These are phyloP conservation scores for Hedychridium roseum DNA, from an alignment of 2,888 invertebrate species.

Conservation along the genomic window DNA sequence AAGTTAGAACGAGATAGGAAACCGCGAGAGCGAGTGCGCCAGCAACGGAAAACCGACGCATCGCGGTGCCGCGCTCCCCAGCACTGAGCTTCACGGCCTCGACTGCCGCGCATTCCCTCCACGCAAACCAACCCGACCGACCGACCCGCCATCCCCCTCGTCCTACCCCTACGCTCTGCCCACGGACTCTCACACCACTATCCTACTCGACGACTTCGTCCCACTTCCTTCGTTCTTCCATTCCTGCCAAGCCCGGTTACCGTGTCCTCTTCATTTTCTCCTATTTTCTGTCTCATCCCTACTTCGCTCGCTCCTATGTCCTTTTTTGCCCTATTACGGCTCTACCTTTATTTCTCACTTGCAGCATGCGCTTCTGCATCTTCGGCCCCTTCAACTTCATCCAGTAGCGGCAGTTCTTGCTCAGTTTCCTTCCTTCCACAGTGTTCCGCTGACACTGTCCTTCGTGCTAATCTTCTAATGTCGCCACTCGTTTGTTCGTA, in stretches of 20 bases:
- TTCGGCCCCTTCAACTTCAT: too few species aligned
- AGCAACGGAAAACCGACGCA: constrained; percentile 56
- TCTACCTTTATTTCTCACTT: too few species aligned
- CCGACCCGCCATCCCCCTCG: constrained; percentile 49
- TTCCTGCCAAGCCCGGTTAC: constrained; percentile 7
- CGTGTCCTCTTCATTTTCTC: neutral
- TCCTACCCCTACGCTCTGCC: too few species aligned
- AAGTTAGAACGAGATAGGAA: constrained; percentile 30
- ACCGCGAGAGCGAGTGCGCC: constrained; percentile 47
- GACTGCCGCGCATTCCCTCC: constrained; percentile 62
- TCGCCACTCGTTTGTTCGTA: too few species aligned
- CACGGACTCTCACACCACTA: constrained; percentile 30
- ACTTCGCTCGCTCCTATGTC: too few species aligned
- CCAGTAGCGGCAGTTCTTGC: too few species aligned
- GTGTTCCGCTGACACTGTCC: constrained; percentile 18
- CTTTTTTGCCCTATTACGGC: too few species aligned
- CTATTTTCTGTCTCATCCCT: too few species aligned
- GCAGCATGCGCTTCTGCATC: too few species aligned
- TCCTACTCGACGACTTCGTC: constrained; percentile 21
- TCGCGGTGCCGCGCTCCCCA: constrained; percentile 60
- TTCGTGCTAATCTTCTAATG: too few species aligned
- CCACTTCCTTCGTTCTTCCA: constrained; percentile 20
- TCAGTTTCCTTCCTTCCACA: constrained; percentile 16
- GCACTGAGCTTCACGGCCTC: constrained; percentile 64
- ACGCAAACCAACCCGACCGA: constrained; percentile 58